Evolutionary conservation across 2,113 vertebrate species (phyloP), one percentile per base, ranked within the genome.

Genomic region (Scomber japonicus): DNA sequence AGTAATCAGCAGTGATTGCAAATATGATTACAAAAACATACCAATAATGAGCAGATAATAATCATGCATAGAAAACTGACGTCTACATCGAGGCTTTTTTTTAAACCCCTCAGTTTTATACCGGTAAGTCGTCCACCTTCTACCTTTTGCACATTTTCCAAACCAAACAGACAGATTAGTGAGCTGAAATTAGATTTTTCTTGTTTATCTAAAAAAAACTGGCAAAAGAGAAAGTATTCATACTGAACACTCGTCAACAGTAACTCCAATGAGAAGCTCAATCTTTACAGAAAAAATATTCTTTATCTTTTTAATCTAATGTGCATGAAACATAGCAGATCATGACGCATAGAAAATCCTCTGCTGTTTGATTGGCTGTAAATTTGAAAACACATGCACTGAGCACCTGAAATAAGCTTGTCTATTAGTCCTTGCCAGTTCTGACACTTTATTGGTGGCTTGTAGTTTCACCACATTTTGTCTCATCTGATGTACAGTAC

Each of bases 1-100:
- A 44, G 49, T 54, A 81, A 91, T 89, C 64, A 88, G 44, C 48
- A 45, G 21, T 86, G 76, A 90, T 89, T 83, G 50, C 50, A 72
- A 40, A 8, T 46, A 1, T 74, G 57, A 79, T 82, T 78, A 74
- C 60, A 35, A 54, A 74, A 80, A 54, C 68, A 85, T 40, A 64
- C 3, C 46, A 69, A 53, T 72, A 82, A 86, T 66, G 11, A 88
- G 40, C 11, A 17, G 1, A 27, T 75, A 77, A 75, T 82, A 64
- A 63, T 55, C 68, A 82, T 75, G 44, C 50, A 72, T 16, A 50
- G 31, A 81, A 77, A 81, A 13, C 11, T 44, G 46, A 46, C 24
- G 50, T 61, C 53, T 45, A 17, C 44, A 11, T 14, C 51, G 51
- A 46, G 62, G 3, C 16, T 57, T 5, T 48, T 66, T 66, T 62